phyloP scores from a whole-genome alignment of 2,797 vertebrate species.

The Capromys pilorides region DNA sequence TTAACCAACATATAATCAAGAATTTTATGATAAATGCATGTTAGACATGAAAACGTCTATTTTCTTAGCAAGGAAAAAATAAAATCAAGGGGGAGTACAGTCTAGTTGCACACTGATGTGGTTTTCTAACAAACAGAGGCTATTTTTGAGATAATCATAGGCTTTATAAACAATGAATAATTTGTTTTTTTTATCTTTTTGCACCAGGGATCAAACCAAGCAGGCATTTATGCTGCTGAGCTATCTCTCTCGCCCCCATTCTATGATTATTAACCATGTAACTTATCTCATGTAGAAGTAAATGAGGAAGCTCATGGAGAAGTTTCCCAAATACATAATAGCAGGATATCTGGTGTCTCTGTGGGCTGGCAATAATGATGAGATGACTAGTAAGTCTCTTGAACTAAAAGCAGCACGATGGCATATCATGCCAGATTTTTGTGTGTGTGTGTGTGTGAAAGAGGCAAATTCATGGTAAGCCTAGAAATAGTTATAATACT shows the following conservation, averaged over 20 bases:
- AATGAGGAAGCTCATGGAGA: background rate
- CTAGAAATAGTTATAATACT: background rate
- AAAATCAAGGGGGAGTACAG: background rate
- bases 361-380: background rate
- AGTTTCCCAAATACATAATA: background rate
- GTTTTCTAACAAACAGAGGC: background rate
- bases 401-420: background rate
- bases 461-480: background rate
- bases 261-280: background rate
- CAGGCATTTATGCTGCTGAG: too few species aligned
- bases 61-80: background rate
- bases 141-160: background rate
- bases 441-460: too few species aligned
- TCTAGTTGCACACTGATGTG: background rate
- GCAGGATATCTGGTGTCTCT: background rate
- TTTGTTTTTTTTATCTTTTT: background rate
- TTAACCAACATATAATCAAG: background rate
- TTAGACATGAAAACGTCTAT: background rate
- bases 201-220: too few species aligned
- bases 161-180: background rate
- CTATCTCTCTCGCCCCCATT: too few species aligned
- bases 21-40: constrained; percentile 1
- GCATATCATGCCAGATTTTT: background rate
- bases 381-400: background rate
- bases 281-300: background rate